A percentile compares a stretch with the other conserved stretches of the same genome.
Conservation (phyloP, 2,888 invertebrate species). For the Diarsia brunnea region DNA sequence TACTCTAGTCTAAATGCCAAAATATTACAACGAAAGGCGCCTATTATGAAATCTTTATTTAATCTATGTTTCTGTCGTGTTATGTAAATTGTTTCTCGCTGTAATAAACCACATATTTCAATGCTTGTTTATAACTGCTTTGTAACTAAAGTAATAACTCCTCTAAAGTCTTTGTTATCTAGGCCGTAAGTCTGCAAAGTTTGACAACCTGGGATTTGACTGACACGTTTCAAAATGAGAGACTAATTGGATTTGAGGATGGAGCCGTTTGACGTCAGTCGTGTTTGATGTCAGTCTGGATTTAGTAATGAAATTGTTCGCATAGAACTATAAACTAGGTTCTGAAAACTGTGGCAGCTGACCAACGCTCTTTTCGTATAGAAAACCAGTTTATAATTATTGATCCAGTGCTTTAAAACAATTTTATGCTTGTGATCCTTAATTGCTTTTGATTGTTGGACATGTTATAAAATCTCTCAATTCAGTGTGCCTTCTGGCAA, state of each 20-base stretch:
- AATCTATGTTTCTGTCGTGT: neutral
- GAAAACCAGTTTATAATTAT: too few relatives aligned
- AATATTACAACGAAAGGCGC: neutral
- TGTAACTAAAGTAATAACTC: slow-evolving; percentile 19
- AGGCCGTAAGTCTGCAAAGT: slow-evolving; percentile 34
- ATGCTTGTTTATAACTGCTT: neutral
- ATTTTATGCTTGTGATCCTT: too few relatives aligned
- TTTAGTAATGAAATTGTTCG: neutral
- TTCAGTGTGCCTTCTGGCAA: too few relatives aligned
- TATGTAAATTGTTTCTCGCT: slow-evolving; percentile 5
- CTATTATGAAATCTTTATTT: neutral
- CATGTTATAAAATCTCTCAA: too few relatives aligned
- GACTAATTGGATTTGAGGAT: slow-evolving; percentile 20
- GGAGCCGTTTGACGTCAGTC: neutral
- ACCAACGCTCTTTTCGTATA: too few relatives aligned
- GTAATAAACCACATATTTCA: slow-evolving; percentile 1
- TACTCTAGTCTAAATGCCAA: neutral
- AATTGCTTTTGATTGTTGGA: too few relatives aligned
- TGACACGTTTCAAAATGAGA: slow-evolving; percentile 18
- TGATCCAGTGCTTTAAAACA: too few relatives aligned
- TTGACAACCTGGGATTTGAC: slow-evolving; percentile 34
- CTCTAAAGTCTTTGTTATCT: slow-evolving; percentile 26
- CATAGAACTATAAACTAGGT: neutral
- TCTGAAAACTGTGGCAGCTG: neutral
- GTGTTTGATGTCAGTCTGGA: neutral